A percentile compares a stretch with the other conserved stretches of the same genome.
Evolutionary conservation across 2,113 vertebrate species (phyloP).

Genomic region (Columbina picui): DNA sequence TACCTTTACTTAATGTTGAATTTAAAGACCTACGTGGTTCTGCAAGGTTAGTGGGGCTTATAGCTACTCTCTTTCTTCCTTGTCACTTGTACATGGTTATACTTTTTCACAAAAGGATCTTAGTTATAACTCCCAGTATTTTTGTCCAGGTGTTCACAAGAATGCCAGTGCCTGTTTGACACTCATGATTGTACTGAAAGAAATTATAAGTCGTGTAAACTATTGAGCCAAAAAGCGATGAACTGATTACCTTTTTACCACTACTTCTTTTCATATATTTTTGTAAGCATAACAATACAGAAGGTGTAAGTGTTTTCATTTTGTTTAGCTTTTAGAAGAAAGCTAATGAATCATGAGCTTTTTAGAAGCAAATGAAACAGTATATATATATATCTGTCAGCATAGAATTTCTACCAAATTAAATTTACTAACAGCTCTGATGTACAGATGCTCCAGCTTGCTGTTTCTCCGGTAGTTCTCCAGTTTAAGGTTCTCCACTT

Average conservation of each 20-base stretch:
- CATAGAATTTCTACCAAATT: not conserved
- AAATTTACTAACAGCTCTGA: not conserved
- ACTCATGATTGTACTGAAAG: fast-evolving
- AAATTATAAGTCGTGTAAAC: not conserved
- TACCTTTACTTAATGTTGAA: constrained; percentile 93
- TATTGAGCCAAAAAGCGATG: not conserved
- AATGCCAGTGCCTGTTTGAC: fast-evolving
- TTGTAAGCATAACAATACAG: not conserved
- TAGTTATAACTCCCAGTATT: not conserved
- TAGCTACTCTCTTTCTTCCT: not conserved
- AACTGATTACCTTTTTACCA: not conserved
- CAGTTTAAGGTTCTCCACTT: not conserved
- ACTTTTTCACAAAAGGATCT: not conserved
- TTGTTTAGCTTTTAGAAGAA: not conserved
- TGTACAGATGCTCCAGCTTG: not conserved
- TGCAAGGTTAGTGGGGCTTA: constrained; percentile 79
- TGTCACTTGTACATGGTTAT: not conserved
- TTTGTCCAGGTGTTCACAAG: not conserved
- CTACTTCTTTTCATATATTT: not conserved
- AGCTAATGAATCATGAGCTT: not conserved
- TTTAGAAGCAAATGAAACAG: not conserved
- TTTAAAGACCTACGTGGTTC: constrained; percentile 92
- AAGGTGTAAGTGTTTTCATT: not conserved
- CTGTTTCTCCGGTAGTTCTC: not conserved
- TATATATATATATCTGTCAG: not conserved